A percentile compares a stretch with the other conserved stretches of the same genome.
Conservation (phyloP, 2,797 vertebrate genomes). For the Orientallactaga sibirica region DNA sequence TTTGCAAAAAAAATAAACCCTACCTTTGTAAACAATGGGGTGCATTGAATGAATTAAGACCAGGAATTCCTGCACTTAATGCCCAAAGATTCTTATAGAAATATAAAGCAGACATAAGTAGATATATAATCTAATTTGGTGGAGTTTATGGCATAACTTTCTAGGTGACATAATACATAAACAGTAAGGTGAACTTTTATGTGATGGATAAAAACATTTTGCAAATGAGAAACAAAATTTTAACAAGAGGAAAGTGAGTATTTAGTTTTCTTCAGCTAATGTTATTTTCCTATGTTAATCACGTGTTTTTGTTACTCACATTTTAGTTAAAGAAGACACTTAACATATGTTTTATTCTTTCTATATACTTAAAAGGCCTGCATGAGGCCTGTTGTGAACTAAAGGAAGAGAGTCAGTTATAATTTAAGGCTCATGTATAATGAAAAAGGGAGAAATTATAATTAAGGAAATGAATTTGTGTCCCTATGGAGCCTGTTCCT, state of each 20-base stretch:
- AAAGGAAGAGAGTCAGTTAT: constrained; percentile 51
- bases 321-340: constrained; percentile 49
- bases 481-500: constrained; percentile 53
- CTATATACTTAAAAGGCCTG: constrained; percentile 54
- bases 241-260: neutral
- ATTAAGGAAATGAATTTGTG: constrained; percentile 70
- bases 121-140: constrained; percentile 9
- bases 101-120: neutral
- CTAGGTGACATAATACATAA: neutral
- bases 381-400: constrained; percentile 45
- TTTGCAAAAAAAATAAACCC: neutral
- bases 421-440: constrained; percentile 71
- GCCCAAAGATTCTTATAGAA: neutral
- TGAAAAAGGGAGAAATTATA: constrained; percentile 67
- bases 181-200: neutral
- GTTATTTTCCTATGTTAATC: constrained; percentile 6
- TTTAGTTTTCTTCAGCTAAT: neutral
- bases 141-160: neutral
- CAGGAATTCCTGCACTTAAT: neutral
- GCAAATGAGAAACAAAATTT: constrained; percentile 29
- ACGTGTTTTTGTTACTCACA: neutral
- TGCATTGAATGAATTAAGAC: neutral
- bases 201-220: neutral
- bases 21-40: neutral
- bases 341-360: constrained; percentile 65